These are phyloP conservation scores for Eumerus sabulonum DNA, from an alignment of 2,888 invertebrate genomes.

Conservation along the genomic window DNA sequence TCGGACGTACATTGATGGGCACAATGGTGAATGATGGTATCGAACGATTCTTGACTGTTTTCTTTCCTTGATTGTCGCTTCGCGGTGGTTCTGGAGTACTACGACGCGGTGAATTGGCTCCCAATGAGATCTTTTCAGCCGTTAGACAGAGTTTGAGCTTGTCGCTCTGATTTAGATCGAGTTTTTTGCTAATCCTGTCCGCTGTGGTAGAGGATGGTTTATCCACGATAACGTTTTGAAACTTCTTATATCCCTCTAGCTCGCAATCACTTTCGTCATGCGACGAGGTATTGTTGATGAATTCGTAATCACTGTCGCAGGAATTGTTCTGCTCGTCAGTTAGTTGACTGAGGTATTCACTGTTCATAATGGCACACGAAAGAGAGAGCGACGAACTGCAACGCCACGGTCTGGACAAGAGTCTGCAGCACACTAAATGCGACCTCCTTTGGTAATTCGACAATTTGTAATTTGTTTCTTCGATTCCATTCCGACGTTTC, in stretches of 20 bases:
- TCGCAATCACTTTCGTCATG: constrained; percentile 60
- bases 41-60: constrained; percentile 28
- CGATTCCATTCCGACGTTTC: constrained; percentile 65
- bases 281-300: constrained; percentile 48
- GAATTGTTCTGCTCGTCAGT: constrained; percentile 58
- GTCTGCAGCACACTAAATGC: constrained; percentile 53
- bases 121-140: constrained; percentile 55
- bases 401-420: constrained; percentile 28
- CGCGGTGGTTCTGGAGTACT: not conserved
- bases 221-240: constrained; percentile 19
- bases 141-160: constrained; percentile 56
- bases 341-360: constrained; percentile 43
- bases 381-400: not conserved
- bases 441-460: constrained; percentile 60
- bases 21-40: constrained; percentile 69
- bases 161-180: constrained; percentile 46
- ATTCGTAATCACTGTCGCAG: constrained; percentile 63
- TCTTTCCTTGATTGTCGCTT: constrained; percentile 34
- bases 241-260: constrained; percentile 55
- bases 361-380: constrained; percentile 38
- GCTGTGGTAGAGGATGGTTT: not conserved
- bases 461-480: constrained; percentile 62
- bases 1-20: constrained; percentile 69
- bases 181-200: constrained; percentile 19
- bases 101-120: constrained; percentile 14